A percentile compares a stretch with the other conserved stretches of the same genome.
Evolutionary conservation across 2,113 vertebrate genomes (phyloP).

Genomic region (Notechis scutatus): DNA sequence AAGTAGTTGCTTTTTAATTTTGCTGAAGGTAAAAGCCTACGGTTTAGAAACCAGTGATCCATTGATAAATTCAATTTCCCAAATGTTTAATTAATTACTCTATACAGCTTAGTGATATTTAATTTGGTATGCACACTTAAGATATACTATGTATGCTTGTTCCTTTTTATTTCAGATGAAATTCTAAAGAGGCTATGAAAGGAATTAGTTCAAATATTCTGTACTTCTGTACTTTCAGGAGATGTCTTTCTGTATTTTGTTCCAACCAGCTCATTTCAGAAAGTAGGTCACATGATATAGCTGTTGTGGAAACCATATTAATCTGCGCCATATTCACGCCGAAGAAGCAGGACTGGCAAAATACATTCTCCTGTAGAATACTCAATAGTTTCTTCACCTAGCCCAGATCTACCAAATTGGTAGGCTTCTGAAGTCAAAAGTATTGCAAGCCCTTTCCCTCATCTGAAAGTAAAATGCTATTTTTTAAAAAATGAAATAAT

Average conservation of each 20-base stretch:
- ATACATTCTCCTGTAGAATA: neutral
- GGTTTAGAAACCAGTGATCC: conserved; percentile 62
- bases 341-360: neutral
- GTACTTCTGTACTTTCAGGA: conserved; percentile 4
- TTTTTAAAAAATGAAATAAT: neutral
- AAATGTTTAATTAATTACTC: conserved; percentile 67
- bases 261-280: conserved; percentile 16
- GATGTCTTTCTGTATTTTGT: neutral
- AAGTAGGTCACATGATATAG: neutral
- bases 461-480: neutral
- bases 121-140: conserved; percentile 54
- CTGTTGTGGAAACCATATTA: neutral
- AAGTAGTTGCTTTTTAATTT: conserved; percentile 63
- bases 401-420: neutral
- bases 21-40: conserved; percentile 55
- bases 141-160: conserved; percentile 19
- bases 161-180: conserved; percentile 46
- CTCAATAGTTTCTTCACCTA: neutral
- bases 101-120: conserved; percentile 66
- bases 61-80: conserved; percentile 66
- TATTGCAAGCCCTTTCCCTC: neutral
- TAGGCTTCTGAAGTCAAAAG: neutral
- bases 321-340: neutral
- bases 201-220: conserved; percentile 13
- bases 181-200: conserved; percentile 43